phyloP scores from a whole-genome alignment of 2,113 vertebrate genomes.

The Microcebus ravelobensis region DNA sequence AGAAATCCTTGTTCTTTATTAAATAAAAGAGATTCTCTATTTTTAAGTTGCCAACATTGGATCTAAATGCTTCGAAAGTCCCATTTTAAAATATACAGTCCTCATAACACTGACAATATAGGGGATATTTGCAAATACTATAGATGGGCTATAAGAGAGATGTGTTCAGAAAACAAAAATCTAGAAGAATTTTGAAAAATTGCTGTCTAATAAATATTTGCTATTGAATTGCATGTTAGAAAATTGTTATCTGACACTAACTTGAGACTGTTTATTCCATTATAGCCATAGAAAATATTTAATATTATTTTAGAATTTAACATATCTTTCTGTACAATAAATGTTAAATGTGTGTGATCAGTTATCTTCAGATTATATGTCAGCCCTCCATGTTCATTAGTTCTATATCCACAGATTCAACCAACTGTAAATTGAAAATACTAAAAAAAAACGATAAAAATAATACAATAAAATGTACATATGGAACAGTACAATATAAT shows the following conservation, averaged over 20 bases:
- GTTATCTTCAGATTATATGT: neutral
- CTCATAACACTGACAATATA: slow-evolving; percentile 13
- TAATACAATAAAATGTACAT: neutral
- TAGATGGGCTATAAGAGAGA: neutral
- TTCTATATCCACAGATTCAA: neutral
- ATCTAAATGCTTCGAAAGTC: neutral
- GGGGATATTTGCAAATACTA: neutral
- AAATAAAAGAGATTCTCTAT: neutral
- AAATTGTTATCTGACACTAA: neutral
- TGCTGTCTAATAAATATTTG: slow-evolving; percentile 12
- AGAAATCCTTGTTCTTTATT: neutral
- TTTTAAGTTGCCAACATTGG: neutral
- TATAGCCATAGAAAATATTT: slow-evolving; percentile 20
- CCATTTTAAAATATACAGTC: neutral
- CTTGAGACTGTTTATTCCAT: neutral
- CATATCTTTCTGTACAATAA: neutral
- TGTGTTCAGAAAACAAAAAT: neutral
- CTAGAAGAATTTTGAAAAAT: neutral
- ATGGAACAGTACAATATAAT: neutral
- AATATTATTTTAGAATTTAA: neutral
- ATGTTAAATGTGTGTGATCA: neutral
- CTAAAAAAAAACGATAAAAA: neutral
- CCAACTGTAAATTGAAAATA: neutral
- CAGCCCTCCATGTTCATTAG: neutral
- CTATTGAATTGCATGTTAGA: neutral